Conservation (phyloP, 2,888 invertebrate genomes). For the Andricus curvator region DNA sequence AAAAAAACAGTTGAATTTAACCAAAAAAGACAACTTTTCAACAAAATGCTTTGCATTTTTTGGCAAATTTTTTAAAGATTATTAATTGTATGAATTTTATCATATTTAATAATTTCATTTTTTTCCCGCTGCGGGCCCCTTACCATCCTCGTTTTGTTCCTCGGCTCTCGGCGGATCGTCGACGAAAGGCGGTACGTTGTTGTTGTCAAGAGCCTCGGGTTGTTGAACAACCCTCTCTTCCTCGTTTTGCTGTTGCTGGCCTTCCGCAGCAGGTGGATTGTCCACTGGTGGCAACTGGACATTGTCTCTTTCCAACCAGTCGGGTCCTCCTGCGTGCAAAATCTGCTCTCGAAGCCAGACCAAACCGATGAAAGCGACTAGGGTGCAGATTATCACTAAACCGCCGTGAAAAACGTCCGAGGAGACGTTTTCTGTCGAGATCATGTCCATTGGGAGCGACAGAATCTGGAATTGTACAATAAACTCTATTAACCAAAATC, state of each 20-base stretch:
- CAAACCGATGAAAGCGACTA: constrained; percentile 97
- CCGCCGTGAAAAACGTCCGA: constrained; percentile 97
- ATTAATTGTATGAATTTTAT: no score
- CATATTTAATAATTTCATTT: no score
- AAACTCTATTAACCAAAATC: constrained; percentile 27
- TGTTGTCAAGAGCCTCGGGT: constrained; percentile 72
- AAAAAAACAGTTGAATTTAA: no score
- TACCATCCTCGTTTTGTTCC: constrained; percentile 65
- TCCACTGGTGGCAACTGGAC: constrained; percentile 78
- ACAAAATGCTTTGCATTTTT: no score
- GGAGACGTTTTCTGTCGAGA: constrained; percentile 95
- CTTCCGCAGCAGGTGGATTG: constrained; percentile 79
- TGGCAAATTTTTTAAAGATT: no score
- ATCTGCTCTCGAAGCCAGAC: constrained; percentile 99
- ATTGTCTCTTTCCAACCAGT: constrained; percentile 93
- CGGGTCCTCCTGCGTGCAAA: constrained; percentile 97
- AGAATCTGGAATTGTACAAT: constrained; percentile 79
- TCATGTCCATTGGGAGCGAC: constrained; percentile 93
- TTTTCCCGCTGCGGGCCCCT: no score
- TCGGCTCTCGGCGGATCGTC: constrained; percentile 73
- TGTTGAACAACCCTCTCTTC: constrained; percentile 65
- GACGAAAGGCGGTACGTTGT: constrained; percentile 75
- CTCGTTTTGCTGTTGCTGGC: constrained; percentile 62
- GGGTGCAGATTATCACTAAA: constrained; percentile 97
- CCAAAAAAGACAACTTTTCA: no score